Evolutionary conservation across 2,797 vertebrate genomes (phyloP), one percentile per base, ranked within the genome.

Genomic region (Meda fulgida): DNA sequence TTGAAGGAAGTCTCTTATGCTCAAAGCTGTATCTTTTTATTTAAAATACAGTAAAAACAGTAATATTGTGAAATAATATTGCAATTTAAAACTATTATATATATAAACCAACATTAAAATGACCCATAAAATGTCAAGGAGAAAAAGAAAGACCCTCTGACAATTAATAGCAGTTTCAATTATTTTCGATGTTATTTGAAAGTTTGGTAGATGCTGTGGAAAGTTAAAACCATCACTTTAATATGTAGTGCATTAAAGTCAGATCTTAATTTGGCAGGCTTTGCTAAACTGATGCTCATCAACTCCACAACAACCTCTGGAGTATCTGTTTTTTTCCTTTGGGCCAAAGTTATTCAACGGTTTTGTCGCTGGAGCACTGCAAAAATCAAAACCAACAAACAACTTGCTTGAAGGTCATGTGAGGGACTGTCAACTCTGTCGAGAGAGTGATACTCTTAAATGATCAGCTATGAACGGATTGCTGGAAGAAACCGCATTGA

Each of bases 341-440:
- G 5, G 7, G 3, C 26, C 26, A 76, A 76, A 76, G 58, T n/a
- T 63, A n/a, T 26, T 29, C 58, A 63, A 5, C 46, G 14, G 26
- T 63, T 40, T 65, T 6, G 6, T 31, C 19, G 10, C 78, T 48
- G 29, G 19, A 79, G 26, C 26, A 23, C 26, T 66, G 40, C 23
- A 11, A 79, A 79, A 34, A 40, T 38, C 60, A 34, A 3, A 79
- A 66, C 38, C 46, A 48, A 29, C 40, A 65, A 69, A 69, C 34
- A 69, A 46, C n/a, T 65, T 38, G 5, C 38, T 38, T 79, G 46
- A 85, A 83, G 84, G 87, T 88, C 80, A 71, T 31, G 76, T 83
- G 80, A 43, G 72, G 67, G 73, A 66, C 51, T 60, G 46, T 76
- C 43, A 34, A 60, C 67, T 67, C 53, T 21, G 46, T 58, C 7